phyloP scores from a whole-genome alignment of 2,113 vertebrate species.

The Syngnathus floridae region DNA sequence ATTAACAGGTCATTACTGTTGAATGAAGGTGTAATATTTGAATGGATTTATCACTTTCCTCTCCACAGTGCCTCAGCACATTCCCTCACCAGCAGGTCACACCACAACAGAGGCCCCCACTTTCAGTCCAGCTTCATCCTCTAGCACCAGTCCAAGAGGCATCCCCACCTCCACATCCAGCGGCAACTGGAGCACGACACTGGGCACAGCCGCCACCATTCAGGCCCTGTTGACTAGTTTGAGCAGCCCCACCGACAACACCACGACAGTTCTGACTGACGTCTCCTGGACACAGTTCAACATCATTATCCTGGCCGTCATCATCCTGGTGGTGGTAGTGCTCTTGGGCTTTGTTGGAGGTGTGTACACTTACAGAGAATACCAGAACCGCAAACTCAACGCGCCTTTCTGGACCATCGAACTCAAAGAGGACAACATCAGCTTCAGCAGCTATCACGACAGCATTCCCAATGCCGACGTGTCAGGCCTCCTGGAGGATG shows the following conservation, averaged over 20 bases:
- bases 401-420: conserved; percentile 99
- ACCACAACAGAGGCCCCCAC: conserved; percentile 20
- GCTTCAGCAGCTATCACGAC: conserved; percentile 98
- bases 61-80: conserved; percentile 40
- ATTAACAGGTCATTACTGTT: background rate
- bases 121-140: conserved; percentile 17
- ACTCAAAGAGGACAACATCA: conserved; percentile 98
- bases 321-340: conserved; percentile 88
- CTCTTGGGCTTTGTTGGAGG: conserved; percentile 92
- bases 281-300: conserved; percentile 98
- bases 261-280: conserved; percentile 78
- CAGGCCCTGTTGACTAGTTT: conserved; percentile 73
- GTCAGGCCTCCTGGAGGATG: conserved; percentile 88
- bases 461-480: conserved; percentile 95
- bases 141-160: conserved; percentile 43
- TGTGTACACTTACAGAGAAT: conserved; percentile 93
- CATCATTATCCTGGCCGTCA: conserved; percentile 91
- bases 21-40: background rate
- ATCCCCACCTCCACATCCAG: conserved; percentile 26
- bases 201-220: conserved; percentile 55
- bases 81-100: conserved; percentile 31
- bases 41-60: conserved; percentile 8
- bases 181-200: conserved; percentile 58
- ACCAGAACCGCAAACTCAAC: conserved; percentile 94
- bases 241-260: conserved; percentile 80